Percentiles rank a stretch among this genome's conserved stretches.
Conservation (phyloP, 2,113 vertebrate genomes). For the Megalops atlanticus region DNA sequence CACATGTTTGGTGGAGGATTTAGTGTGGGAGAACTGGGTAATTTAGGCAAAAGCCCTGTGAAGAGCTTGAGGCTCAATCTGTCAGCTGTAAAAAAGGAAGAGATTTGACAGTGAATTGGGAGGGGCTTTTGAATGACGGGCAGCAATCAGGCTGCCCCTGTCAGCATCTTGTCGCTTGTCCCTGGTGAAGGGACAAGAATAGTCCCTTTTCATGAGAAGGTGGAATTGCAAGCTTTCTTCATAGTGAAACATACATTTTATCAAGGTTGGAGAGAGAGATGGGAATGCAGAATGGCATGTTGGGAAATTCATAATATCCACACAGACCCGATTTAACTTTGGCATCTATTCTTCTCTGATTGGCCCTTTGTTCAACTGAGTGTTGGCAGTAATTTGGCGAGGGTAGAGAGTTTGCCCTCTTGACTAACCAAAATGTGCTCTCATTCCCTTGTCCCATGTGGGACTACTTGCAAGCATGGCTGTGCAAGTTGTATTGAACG, state of each 20-base stretch:
- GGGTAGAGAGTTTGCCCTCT: background rate
- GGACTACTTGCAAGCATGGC: too few species aligned
- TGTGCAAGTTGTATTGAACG: too few species aligned
- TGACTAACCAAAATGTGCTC: background rate
- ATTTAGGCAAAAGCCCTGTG: background rate
- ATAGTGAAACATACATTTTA: background rate
- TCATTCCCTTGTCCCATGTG: background rate
- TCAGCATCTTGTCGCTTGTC: too few species aligned
- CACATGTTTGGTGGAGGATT: too few species aligned
- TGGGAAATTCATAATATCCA: background rate
- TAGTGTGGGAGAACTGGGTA: background rate
- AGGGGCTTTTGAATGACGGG: too few species aligned
- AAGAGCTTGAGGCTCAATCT: background rate
- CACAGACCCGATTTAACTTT: constrained; percentile 1
- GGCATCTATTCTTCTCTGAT: background rate
- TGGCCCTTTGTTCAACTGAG: background rate
- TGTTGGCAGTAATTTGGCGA: too few species aligned
- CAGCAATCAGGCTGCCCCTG: too few species aligned
- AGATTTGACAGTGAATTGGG: background rate
- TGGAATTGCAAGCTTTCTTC: background rate
- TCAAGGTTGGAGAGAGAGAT: background rate
- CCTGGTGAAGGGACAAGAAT: too few species aligned
- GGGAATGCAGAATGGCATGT: background rate
- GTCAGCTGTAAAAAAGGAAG: background rate
- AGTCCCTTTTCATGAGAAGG: too few species aligned